phyloP scores from a whole-genome alignment of 2,888 invertebrate species.

The Pediacus dermestoides region DNA sequence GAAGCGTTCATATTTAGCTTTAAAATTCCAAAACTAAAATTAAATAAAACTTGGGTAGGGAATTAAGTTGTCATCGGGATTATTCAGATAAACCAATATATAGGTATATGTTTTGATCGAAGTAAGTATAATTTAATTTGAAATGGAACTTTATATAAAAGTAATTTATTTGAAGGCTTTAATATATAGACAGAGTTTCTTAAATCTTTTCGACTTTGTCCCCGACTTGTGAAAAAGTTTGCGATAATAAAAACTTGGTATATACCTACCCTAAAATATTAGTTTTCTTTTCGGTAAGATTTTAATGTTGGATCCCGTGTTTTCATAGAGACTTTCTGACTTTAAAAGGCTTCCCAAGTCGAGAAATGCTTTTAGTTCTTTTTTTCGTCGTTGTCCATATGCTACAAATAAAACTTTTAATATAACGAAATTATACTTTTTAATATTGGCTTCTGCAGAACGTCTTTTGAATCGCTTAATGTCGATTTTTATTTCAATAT shows the following conservation, averaged over 20 bases:
- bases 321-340: constrained; percentile 26
- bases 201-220: constrained; percentile 21
- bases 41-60: too few species aligned
- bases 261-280: constrained; percentile 34
- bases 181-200: constrained; percentile 18
- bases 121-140: constrained; percentile 9
- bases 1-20: too few species aligned
- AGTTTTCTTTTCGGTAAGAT: constrained; percentile 35
- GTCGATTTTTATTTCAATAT: constrained; percentile 17
- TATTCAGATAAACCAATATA: too few species aligned
- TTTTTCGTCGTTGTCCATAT: constrained; percentile 28
- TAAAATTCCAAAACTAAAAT: too few species aligned
- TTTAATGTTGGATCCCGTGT: constrained; percentile 33
- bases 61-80: too few species aligned
- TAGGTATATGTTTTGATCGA: constrained; percentile 1
- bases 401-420: constrained; percentile 36
- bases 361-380: constrained; percentile 18
- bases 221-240: constrained; percentile 17
- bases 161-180: constrained; percentile 17
- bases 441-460: constrained; percentile 12
- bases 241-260: constrained; percentile 23
- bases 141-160: constrained; percentile 11
- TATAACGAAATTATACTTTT: constrained; percentile 30
- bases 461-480: constrained; percentile 9
- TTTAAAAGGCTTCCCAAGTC: constrained; percentile 21